phyloP scores from a whole-genome alignment of 2,888 invertebrate species.

The Masnerella sp. region DNA sequence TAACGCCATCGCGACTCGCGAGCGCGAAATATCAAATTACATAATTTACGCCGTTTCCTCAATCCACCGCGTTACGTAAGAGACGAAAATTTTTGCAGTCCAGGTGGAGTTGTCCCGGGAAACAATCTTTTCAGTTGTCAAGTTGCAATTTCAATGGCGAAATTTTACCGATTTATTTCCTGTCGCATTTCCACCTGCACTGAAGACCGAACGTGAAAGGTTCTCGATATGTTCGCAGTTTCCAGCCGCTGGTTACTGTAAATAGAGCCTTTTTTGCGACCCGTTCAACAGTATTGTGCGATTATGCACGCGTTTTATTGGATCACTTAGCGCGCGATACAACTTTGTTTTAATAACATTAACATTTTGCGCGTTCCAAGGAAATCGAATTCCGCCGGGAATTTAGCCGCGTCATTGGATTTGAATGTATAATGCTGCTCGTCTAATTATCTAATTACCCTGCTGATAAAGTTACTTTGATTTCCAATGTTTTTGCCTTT shows the following conservation, averaged over 20 bases:
- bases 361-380: constrained; percentile 20
- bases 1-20: background rate
- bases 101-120: background rate
- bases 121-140: background rate
- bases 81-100: constrained; percentile 6
- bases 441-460: constrained; percentile 17
- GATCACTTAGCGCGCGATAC: constrained; percentile 15
- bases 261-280: background rate
- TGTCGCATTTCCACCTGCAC: too few species aligned
- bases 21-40: constrained; percentile 10
- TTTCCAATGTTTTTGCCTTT: background rate
- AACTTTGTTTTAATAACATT: constrained; percentile 25
- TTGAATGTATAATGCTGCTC: constrained; percentile 11
- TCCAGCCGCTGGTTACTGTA: too few species aligned
- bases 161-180: background rate
- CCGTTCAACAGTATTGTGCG: background rate
- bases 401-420: constrained; percentile 27
- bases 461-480: constrained; percentile 13
- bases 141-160: too few species aligned
- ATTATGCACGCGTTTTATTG: constrained; percentile 13
- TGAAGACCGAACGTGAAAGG: too few species aligned
- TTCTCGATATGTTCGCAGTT: too few species aligned
- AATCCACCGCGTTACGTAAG: constrained; percentile 13
- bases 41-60: constrained; percentile 24
- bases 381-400: constrained; percentile 6